These are phyloP conservation scores for Micromesistius poutassou DNA, from an alignment of 2,797 vertebrate species.

Conservation along the genomic window DNA sequence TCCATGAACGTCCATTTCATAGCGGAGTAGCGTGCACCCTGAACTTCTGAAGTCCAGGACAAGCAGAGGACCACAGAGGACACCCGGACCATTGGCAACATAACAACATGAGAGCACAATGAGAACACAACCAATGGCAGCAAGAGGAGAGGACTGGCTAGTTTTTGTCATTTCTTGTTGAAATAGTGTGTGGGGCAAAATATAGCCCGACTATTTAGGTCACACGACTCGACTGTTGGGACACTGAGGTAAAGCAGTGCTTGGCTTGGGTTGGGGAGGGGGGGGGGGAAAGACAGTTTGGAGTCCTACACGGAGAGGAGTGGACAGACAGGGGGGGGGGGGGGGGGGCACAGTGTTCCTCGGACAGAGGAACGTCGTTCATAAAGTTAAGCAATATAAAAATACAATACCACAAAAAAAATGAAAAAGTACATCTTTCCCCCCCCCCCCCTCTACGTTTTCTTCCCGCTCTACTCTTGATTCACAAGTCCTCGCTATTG, in stretches of 20 bases:
- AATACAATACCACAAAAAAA: conserved; percentile 62
- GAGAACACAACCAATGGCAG: not conserved
- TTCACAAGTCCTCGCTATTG: conserved; percentile 98
- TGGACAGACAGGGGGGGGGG: too few species aligned
- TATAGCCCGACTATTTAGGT: not conserved
- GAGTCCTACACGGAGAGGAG: too few species aligned
- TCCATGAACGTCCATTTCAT: not conserved
- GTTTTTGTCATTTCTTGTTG: not conserved
- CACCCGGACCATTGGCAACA: not conserved
- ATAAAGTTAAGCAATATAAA: conserved; percentile 68
- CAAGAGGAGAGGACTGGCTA: not conserved
- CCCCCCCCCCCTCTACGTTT: not conserved
- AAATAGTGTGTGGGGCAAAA: not conserved
- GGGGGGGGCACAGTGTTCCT: not conserved
- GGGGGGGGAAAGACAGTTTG: too few species aligned
- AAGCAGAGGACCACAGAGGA: not conserved
- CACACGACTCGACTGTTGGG: not conserved
- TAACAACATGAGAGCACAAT: not conserved
- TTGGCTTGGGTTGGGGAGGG: not conserved
- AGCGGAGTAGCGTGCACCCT: not conserved
- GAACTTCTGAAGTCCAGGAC: not conserved
- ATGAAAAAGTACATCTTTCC: conserved; percentile 43
- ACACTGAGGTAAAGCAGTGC: not conserved
- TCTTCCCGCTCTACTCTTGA: conserved; percentile 41
- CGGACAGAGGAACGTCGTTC: conserved; percentile 25